phyloP scores from a whole-genome alignment of 2,797 vertebrate species.

The Apodemus agrarius region DNA sequence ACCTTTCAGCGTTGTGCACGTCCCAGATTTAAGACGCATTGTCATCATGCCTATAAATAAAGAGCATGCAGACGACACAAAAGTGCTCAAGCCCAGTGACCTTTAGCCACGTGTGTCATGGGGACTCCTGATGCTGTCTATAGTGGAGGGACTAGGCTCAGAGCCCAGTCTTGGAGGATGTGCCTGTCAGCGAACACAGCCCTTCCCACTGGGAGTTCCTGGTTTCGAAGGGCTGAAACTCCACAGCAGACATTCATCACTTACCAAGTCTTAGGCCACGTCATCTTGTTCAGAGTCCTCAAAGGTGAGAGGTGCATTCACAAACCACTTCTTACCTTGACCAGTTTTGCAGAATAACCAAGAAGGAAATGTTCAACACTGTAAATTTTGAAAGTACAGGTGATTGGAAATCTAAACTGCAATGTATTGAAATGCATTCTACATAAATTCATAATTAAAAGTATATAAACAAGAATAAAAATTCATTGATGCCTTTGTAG shows the following conservation, averaged over 20 bases:
- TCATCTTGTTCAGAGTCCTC: neutral
- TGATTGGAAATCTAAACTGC: neutral
- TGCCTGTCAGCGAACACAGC: neutral
- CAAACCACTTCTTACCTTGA: slow-evolving; percentile 11
- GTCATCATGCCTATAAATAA: neutral
- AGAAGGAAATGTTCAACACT: slow-evolving; percentile 33
- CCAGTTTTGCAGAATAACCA: slow-evolving; percentile 33
- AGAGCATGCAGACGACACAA: neutral
- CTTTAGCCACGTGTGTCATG: neutral
- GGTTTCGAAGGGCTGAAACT: neutral
- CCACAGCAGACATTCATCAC: neutral
- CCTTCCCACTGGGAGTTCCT: neutral
- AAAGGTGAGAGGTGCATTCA: neutral
- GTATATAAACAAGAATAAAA: neutral
- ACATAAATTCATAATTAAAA: slow-evolving; percentile 13
- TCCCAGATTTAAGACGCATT: neutral
- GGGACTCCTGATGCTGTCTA: neutral
- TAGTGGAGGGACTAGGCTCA: neutral
- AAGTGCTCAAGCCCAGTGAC: neutral
- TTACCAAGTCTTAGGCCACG: neutral
- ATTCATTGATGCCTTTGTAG: neutral
- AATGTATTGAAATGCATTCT: neutral
- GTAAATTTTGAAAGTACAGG: slow-evolving; percentile 1
- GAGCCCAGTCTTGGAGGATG: neutral
- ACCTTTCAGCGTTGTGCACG: neutral